Percentiles rank a stretch among this genome's conserved stretches.
These are phyloP conservation scores for Scelioninae gen. 1 DNA, from an alignment of 2,888 invertebrate genomes.

Conservation along the genomic window DNA sequence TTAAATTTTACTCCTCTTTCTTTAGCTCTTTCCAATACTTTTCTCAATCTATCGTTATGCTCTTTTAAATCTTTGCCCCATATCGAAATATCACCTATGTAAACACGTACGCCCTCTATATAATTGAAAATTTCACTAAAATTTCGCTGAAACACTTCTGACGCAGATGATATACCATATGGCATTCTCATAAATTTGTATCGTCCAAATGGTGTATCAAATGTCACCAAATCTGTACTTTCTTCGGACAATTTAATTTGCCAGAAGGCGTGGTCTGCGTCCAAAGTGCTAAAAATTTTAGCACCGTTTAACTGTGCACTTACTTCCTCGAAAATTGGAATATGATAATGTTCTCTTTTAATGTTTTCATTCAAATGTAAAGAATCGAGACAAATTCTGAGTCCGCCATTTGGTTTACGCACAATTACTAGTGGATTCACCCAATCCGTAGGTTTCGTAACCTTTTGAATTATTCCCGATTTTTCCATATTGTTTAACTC, in stretches of 20 bases:
- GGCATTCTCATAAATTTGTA: conserved; percentile 75
- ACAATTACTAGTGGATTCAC: conserved; percentile 70
- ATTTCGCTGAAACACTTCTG: conserved; percentile 24
- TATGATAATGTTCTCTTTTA: conserved; percentile 71
- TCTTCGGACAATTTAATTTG: conserved; percentile 70
- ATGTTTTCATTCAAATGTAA: conserved; percentile 73
- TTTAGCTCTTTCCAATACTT: conserved; percentile 55
- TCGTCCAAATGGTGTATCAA: conserved; percentile 75
- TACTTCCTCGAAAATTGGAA: conserved; percentile 76
- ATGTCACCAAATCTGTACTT: conserved; percentile 72
- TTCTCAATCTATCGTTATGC: conserved; percentile 69
- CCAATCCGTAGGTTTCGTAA: no score
- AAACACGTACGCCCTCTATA: conserved; percentile 11
- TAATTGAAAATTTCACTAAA: conserved; percentile 17
- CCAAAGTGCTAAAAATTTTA: conserved; percentile 72
- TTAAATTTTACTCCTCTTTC: conserved; percentile 60
- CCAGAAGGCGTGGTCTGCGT: conserved; percentile 74
- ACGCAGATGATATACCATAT: conserved; percentile 74
- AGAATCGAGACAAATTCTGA: conserved; percentile 72
- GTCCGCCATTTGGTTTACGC: conserved; percentile 55
- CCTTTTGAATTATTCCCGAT: no score
- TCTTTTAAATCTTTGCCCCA: conserved; percentile 70
- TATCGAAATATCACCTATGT: conserved; percentile 61
- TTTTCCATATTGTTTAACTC: no score
- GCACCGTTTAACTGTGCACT: conserved; percentile 70